Evolutionary conservation across 2,113 vertebrate species (phyloP).

Genomic region (Oryzias curvinotus): DNA sequence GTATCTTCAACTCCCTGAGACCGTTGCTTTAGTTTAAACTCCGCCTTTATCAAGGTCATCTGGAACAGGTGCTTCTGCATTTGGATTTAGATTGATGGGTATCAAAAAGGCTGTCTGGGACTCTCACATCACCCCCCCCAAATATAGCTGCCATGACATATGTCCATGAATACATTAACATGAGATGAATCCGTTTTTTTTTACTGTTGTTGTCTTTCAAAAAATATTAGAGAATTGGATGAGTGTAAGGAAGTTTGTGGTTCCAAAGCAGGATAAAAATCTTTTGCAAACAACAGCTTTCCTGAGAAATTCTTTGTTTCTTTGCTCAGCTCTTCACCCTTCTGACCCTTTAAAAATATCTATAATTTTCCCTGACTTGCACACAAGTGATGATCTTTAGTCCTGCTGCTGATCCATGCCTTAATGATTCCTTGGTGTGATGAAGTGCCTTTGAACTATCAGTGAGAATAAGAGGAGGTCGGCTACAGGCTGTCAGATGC

Average conservation of each 20-base stretch:
- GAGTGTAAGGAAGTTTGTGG: neutral
- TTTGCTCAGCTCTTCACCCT: slow-evolving; percentile 2
- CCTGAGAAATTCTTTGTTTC: neutral
- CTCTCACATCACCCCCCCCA: neutral
- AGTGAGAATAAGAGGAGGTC: slow-evolving; percentile 58
- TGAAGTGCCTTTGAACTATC: slow-evolving; percentile 73
- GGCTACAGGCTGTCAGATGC: slow-evolving; percentile 38
- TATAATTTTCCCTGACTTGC: slow-evolving; percentile 20
- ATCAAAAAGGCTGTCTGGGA: slow-evolving; percentile 33
- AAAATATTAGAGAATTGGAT: neutral
- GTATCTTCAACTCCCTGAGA: neutral
- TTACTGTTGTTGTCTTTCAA: neutral
- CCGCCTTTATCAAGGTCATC: slow-evolving; percentile 56
- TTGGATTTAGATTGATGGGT: slow-evolving; percentile 40
- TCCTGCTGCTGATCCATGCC: slow-evolving; percentile 56
- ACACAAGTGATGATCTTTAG: slow-evolving; percentile 31
- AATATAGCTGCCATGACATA: slow-evolving; percentile 2
- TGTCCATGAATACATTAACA: neutral
- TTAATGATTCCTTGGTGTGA: slow-evolving; percentile 64
- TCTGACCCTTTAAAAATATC: slow-evolving; percentile 19
- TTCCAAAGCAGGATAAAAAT: neutral
- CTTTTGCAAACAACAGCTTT: neutral
- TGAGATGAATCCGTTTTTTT: neutral
- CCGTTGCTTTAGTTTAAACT: slow-evolving; percentile 29
- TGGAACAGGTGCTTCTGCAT: slow-evolving; percentile 55